Evolutionary conservation across 2,113 vertebrate species (phyloP).

Genomic region (Mustela lutreola): DNA sequence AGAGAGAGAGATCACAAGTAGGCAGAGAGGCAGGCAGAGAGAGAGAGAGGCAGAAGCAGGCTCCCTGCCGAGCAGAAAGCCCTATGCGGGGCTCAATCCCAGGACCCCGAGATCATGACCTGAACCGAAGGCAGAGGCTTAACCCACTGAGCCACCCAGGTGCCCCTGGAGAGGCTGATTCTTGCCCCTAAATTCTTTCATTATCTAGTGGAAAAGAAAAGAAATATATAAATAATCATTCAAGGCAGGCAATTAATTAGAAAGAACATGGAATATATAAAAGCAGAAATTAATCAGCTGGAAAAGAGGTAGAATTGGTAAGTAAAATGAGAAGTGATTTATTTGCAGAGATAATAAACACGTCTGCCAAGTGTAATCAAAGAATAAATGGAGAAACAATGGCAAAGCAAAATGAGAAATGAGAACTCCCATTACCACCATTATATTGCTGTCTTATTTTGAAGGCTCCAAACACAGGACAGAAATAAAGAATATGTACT

Average conservation of each 20-base stretch:
- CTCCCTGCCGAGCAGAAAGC: too few species aligned
- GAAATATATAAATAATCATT: not conserved
- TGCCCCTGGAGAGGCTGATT: not conserved
- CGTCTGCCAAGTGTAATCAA: not conserved
- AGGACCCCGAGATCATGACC: too few species aligned
- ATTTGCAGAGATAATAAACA: not conserved
- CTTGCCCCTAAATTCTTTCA: not conserved
- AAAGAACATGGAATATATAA: not conserved
- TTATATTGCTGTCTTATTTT: not conserved
- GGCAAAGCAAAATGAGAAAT: not conserved
- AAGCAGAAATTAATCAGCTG: slow-evolving; percentile 1
- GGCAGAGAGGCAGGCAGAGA: too few species aligned
- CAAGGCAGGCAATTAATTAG: not conserved
- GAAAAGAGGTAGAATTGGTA: not conserved
- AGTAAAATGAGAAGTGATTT: not conserved
- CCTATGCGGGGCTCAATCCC: too few species aligned
- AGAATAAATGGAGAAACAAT: not conserved
- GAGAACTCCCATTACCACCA: not conserved
- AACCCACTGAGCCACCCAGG: too few species aligned
- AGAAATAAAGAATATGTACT: not conserved
- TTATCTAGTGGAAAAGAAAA: not conserved
- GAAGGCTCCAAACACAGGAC: not conserved
- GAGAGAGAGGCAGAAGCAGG: too few species aligned
- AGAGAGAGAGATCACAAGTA: too few species aligned
- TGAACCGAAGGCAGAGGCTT: too few species aligned